Conservation (phyloP, 2,888 invertebrate genomes). For the Lasioglossum marginatum region DNA sequence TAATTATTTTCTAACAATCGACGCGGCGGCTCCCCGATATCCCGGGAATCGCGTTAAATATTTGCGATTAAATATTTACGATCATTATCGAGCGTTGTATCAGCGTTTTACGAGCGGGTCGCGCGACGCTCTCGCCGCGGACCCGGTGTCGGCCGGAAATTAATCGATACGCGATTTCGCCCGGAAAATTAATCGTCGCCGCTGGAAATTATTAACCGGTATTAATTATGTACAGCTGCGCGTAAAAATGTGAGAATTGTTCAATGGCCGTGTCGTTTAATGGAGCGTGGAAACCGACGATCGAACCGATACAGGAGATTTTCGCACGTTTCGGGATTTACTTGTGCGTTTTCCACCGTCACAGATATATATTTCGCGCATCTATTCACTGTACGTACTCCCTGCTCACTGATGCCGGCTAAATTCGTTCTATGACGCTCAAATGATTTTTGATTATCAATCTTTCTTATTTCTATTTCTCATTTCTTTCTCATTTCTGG, state of each 20-base stretch:
- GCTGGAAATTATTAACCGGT: constrained; percentile 41
- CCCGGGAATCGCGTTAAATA: constrained; percentile 28
- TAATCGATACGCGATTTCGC: constrained; percentile 39
- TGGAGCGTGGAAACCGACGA: background rate
- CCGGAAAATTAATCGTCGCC: constrained; percentile 49
- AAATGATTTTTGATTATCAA: background rate
- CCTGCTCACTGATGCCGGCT: background rate
- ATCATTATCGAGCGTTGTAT: constrained; percentile 39
- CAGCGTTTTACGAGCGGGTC: constrained; percentile 21
- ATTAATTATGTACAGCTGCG: constrained; percentile 46
- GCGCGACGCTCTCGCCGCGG: background rate
- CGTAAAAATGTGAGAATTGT: constrained; percentile 22
- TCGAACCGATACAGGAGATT: background rate
- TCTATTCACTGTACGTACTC: background rate
- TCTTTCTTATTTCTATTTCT: background rate
- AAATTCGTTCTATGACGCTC: background rate
- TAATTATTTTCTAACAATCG: constrained; percentile 33
- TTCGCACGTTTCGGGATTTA: background rate
- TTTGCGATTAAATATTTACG: constrained; percentile 48
- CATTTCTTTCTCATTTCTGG: too few species aligned
- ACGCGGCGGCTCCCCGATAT: background rate
- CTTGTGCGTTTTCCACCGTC: background rate
- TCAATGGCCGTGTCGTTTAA: background rate
- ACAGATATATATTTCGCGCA: background rate
- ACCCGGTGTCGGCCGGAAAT: constrained; percentile 27